Percentiles rank a stretch among this genome's conserved stretches.
Evolutionary conservation across 2,888 invertebrate genomes (phyloP).

Genomic region (Tenthredo mesomela): DNA sequence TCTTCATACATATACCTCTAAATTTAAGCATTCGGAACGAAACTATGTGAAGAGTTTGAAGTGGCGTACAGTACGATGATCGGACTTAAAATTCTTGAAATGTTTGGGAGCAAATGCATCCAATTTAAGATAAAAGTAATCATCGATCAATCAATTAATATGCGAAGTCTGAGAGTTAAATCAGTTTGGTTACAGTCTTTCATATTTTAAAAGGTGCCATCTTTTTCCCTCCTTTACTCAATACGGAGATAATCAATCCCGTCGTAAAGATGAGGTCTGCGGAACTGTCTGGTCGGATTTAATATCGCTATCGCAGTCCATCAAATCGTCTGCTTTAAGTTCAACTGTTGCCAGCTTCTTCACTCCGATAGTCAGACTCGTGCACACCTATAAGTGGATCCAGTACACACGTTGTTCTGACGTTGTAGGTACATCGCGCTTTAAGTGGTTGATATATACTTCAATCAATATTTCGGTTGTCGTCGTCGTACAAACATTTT

Average conservation of each 20-base stretch:
- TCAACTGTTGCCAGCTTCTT: background rate
- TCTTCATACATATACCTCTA: no score
- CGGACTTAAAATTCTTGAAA: background rate
- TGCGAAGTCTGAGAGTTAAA: background rate
- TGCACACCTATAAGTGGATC: background rate
- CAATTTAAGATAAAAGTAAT: background rate
- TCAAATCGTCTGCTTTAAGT: conserved; percentile 1
- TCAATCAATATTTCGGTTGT: background rate
- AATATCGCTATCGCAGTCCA: background rate
- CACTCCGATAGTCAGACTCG: background rate
- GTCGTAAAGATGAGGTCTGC: background rate
- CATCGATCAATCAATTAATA: background rate
- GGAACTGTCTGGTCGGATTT: background rate
- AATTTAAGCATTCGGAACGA: background rate
- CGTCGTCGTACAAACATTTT: background rate
- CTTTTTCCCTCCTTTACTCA: background rate
- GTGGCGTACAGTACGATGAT: background rate
- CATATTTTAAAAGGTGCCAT: background rate
- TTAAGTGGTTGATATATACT: background rate
- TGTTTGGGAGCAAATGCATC: background rate
- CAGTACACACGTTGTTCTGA: background rate
- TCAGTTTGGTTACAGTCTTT: background rate
- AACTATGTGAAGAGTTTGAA: background rate
- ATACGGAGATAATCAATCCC: background rate
- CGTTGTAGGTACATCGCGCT: conserved; percentile 13